These are phyloP conservation scores for Takifugu bimaculatus DNA, from an alignment of 2,113 vertebrate species.

Conservation along the genomic window DNA sequence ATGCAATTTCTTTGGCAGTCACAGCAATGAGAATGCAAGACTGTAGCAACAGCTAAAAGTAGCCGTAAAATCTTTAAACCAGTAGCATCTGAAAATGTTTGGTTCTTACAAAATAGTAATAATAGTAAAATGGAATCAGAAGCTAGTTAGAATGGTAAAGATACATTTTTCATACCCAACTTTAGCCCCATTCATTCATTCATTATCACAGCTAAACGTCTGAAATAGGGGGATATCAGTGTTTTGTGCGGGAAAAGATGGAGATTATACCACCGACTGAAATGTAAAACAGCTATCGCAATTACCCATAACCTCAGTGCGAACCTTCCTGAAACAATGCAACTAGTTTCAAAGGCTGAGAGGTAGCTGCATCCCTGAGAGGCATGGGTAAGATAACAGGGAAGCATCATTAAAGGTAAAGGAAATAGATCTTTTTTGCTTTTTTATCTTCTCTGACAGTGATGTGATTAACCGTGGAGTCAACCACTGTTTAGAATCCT, in stretches of 20 bases:
- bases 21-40: constrained; percentile 37
- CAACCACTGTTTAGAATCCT: constrained; percentile 30
- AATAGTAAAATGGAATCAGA: constrained; percentile 3
- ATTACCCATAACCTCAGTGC: constrained; percentile 70
- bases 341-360: constrained; percentile 67
- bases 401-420: constrained; percentile 61
- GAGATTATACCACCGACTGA: constrained; percentile 64
- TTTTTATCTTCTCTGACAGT: constrained; percentile 30
- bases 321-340: constrained; percentile 70
- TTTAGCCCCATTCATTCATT: constrained; percentile 19
- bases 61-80: constrained; percentile 1
- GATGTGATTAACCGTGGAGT: constrained; percentile 30
- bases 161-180: constrained; percentile 15
- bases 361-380: constrained; percentile 56
- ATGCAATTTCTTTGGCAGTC: constrained; percentile 22
- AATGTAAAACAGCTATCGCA: constrained; percentile 71
- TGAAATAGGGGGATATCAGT: constrained; percentile 56
- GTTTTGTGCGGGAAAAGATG: constrained; percentile 58
- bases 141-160: neutral
- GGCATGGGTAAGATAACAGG: constrained; percentile 54
- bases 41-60: constrained; percentile 20
- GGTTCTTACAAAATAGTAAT: constrained; percentile 2
- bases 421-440: constrained; percentile 32
- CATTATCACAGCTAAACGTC: constrained; percentile 55
- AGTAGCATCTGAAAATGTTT: constrained; percentile 8